Conservation (phyloP, 2,888 invertebrate species). For the Siphlonurus alternatus region DNA sequence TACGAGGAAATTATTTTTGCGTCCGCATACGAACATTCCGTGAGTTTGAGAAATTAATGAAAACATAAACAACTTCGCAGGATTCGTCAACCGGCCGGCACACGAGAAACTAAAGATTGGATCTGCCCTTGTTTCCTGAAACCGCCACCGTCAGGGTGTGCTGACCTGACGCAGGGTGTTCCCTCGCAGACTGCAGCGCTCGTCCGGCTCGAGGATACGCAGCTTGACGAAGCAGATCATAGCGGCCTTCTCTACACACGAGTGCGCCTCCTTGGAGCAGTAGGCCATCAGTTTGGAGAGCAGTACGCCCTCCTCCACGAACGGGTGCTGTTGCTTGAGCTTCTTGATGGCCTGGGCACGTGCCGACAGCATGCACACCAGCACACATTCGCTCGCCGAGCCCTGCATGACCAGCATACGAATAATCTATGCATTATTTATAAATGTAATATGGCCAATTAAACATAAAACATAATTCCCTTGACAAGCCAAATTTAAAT, state of each 20-base stretch:
- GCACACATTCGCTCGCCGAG: conserved; percentile 87
- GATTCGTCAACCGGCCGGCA: too few species aligned
- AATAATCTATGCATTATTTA: conserved; percentile 3
- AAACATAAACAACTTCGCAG: too few species aligned
- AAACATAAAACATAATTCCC: neutral
- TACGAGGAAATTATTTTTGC: too few species aligned
- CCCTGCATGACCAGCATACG: conserved; percentile 48
- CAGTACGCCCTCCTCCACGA: conserved; percentile 76
- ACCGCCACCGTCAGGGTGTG: too few species aligned
- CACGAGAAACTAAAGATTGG: too few species aligned
- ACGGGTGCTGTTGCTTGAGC: conserved; percentile 68
- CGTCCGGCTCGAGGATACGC: conserved; percentile 75
- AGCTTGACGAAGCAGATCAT: conserved; percentile 88
- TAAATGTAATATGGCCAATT: neutral
- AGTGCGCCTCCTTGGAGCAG: conserved; percentile 79
- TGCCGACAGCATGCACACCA: conserved; percentile 85
- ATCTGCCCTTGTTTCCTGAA: too few species aligned
- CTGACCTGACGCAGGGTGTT: conserved; percentile 56
- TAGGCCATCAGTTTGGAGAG: conserved; percentile 88
- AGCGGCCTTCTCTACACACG: conserved; percentile 83
- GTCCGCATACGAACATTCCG: too few species aligned
- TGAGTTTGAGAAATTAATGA: too few species aligned
- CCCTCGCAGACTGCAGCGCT: conserved; percentile 62
- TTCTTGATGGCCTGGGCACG: conserved; percentile 74
- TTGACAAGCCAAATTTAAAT: neutral